Evolutionary conservation across 2,113 vertebrate genomes (phyloP).

Genomic region (Tamias sibiricus): DNA sequence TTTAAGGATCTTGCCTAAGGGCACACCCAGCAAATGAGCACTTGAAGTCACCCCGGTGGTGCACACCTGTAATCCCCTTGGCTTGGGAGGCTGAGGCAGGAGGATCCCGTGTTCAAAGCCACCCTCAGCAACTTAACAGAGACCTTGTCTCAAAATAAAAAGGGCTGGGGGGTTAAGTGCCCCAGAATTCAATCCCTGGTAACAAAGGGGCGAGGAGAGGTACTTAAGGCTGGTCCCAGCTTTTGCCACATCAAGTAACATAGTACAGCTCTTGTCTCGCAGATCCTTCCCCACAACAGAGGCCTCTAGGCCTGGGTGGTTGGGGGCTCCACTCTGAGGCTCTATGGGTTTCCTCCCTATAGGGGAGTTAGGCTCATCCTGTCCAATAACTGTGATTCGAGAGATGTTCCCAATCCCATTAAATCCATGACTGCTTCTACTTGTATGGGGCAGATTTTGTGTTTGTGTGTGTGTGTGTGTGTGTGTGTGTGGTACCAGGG

Average conservation of each 20-base stretch:
- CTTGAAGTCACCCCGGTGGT: neutral
- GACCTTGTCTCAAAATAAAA: no score
- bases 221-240: neutral
- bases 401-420: neutral
- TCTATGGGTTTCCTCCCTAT: neutral
- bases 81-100: no score
- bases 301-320: neutral
- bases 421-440: neutral
- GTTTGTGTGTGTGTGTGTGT: no score
- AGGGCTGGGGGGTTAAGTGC: no score
- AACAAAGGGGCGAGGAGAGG: no score
- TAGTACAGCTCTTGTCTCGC: neutral
- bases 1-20: neutral
- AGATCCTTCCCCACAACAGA: neutral
- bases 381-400: neutral
- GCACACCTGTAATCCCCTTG: no score
- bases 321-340: neutral
- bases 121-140: no score
- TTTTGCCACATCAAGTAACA: neutral
- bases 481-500: no score
- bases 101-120: no score
- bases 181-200: no score
- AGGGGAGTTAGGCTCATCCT: neutral
- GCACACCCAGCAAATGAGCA: neutral
- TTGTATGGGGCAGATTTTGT: accelerated